Conservation (phyloP, 2,888 invertebrate genomes). For the Homarus gammarus region DNA sequence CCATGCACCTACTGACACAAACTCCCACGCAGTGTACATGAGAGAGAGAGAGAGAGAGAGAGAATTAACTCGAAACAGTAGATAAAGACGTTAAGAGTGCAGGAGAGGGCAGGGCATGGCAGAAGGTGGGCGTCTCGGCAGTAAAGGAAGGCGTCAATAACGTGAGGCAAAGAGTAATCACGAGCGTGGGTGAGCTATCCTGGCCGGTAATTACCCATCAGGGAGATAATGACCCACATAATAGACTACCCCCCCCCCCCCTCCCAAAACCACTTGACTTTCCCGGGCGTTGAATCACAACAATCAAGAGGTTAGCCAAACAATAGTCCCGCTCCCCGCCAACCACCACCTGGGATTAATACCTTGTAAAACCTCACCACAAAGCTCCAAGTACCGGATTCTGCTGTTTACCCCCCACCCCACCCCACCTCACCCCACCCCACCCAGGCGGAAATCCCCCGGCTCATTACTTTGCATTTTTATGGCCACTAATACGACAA, state of each 20-base stretch:
- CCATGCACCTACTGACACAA: too few relatives aligned
- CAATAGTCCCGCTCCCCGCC: not conserved
- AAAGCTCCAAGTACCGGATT: too few relatives aligned
- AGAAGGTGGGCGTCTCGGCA: too few relatives aligned
- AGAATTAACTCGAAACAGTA: too few relatives aligned
- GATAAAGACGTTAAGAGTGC: not conserved
- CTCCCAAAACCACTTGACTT: not conserved
- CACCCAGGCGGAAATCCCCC: not conserved
- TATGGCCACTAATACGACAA: not conserved
- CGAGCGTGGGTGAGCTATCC: too few relatives aligned
- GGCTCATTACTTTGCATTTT: not conserved
- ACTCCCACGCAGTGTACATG: too few relatives aligned
- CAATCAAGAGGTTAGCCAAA: not conserved
- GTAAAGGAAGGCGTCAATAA: too few relatives aligned
- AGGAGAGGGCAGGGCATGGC: too few relatives aligned
- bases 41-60: too few relatives aligned
- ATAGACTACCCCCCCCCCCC: not conserved
- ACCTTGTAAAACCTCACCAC: not conserved
- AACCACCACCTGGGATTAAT: not conserved
- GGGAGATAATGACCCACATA: not conserved
- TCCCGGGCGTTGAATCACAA: not conserved
- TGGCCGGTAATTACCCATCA: not conserved
- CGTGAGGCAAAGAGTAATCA: too few relatives aligned
- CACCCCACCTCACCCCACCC: too few relatives aligned
- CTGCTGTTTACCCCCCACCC: too few relatives aligned